These are phyloP conservation scores for Eupithecia exiguata DNA, from an alignment of 2,888 invertebrate species.

Conservation along the genomic window DNA sequence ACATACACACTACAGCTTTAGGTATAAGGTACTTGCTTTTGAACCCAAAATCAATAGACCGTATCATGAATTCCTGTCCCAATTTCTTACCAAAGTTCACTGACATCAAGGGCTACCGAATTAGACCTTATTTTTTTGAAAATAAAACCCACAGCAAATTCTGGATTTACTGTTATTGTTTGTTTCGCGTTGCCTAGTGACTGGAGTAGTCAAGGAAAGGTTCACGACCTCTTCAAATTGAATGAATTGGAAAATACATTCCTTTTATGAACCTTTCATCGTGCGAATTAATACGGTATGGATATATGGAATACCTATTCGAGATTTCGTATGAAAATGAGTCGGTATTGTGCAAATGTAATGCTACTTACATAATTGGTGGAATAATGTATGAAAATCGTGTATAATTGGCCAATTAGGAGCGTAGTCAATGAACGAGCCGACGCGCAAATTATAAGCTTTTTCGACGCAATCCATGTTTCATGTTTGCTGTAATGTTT, in stretches of 20 bases:
- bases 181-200: constrained; percentile 68
- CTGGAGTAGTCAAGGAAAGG: constrained; percentile 54
- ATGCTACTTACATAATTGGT: constrained; percentile 23
- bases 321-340: constrained; percentile 34
- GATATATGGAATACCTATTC: too few relatives aligned
- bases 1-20: too few relatives aligned
- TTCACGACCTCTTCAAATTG: constrained; percentile 54
- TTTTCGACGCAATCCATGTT: constrained; percentile 5
- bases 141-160: constrained; percentile 44
- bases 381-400: constrained; percentile 37
- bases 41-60: constrained; percentile 52
- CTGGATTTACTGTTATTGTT: constrained; percentile 57
- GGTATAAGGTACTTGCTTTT: neutral
- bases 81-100: constrained; percentile 42
- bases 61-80: constrained; percentile 60
- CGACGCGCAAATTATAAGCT: neutral
- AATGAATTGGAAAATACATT: constrained; percentile 34
- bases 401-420: constrained; percentile 37
- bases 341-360: constrained; percentile 30
- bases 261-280: constrained; percentile 15
- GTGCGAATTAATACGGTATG: neutral
- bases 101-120: constrained; percentile 29
- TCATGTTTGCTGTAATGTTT: constrained; percentile 25
- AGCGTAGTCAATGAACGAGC: constrained; percentile 2
- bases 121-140: constrained; percentile 43